Conservation (phyloP, 2,797 vertebrate genomes). For the Mareca penelope region DNA sequence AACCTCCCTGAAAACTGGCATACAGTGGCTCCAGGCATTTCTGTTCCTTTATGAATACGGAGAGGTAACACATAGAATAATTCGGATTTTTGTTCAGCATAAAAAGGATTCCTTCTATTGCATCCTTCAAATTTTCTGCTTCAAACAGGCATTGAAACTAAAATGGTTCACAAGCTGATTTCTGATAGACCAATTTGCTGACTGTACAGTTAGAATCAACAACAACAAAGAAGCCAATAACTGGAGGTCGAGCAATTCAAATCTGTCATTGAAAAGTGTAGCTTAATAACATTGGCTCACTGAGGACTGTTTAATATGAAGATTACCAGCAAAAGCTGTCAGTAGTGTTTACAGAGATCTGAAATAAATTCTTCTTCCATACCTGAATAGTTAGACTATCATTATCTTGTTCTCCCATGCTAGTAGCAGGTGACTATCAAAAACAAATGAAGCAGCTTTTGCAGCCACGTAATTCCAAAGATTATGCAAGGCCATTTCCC, state of each 20-base stretch:
- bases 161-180: neutral
- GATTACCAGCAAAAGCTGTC: neutral
- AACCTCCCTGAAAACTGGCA: neutral
- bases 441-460: neutral
- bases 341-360: neutral
- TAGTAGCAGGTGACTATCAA: neutral
- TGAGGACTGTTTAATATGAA: neutral
- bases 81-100: neutral
- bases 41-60: fast-evolving
- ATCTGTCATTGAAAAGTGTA: neutral
- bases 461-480: neutral
- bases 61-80: neutral
- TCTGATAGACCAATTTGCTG: neutral
- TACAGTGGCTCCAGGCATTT: neutral
- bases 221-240: neutral
- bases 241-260: neutral
- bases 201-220: neutral
- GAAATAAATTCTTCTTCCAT: neutral
- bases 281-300: neutral
- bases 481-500: neutral
- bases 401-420: neutral
- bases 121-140: neutral
- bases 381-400: neutral
- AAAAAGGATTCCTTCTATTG: neutral
- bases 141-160: neutral